Conservation (phyloP, 2,888 invertebrate species). For the Hypercompe scribonia region DNA sequence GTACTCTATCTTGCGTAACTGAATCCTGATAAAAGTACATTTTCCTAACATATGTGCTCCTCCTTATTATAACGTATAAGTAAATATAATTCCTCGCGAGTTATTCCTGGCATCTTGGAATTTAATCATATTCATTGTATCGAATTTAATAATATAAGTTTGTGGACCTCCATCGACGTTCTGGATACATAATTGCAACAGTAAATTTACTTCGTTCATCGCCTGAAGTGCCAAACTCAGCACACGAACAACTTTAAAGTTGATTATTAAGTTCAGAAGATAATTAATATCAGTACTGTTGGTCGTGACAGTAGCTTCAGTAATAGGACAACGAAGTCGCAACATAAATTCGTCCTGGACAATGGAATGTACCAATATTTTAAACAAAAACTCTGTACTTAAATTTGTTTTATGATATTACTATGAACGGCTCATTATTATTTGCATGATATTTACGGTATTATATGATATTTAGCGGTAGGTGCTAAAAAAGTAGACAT, state of each 20-base stretch:
- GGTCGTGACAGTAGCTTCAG: slow-evolving; percentile 56
- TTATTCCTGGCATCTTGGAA: slow-evolving; percentile 19
- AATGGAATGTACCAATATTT: slow-evolving; percentile 30
- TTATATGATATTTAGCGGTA: no score
- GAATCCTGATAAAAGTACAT: slow-evolving; percentile 12
- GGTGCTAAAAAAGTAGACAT: no score
- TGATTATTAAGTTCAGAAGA: slow-evolving; percentile 78
- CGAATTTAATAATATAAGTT: slow-evolving; percentile 55
- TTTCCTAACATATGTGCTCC: slow-evolving; percentile 7
- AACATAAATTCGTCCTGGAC: slow-evolving; percentile 43
- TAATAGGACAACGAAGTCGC: slow-evolving; percentile 36
- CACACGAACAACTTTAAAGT: slow-evolving; percentile 73
- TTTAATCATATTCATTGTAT: slow-evolving; percentile 32
- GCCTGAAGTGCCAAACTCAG: slow-evolving; percentile 76
- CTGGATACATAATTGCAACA: slow-evolving; percentile 66
- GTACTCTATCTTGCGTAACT: slow-evolving; percentile 1
- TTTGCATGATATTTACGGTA: background rate
- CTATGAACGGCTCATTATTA: slow-evolving; percentile 10
- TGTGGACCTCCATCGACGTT: slow-evolving; percentile 48
- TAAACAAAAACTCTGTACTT: slow-evolving; percentile 36
- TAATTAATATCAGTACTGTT: slow-evolving; percentile 75
- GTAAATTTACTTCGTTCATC: slow-evolving; percentile 69
- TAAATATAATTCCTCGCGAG: slow-evolving; percentile 19
- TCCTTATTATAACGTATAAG: background rate
- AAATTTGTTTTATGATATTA: slow-evolving; percentile 11